Evolutionary conservation across 1,140 invertebrate genomes (phyloP).

Genomic region (Zaprionus capensis): DNA sequence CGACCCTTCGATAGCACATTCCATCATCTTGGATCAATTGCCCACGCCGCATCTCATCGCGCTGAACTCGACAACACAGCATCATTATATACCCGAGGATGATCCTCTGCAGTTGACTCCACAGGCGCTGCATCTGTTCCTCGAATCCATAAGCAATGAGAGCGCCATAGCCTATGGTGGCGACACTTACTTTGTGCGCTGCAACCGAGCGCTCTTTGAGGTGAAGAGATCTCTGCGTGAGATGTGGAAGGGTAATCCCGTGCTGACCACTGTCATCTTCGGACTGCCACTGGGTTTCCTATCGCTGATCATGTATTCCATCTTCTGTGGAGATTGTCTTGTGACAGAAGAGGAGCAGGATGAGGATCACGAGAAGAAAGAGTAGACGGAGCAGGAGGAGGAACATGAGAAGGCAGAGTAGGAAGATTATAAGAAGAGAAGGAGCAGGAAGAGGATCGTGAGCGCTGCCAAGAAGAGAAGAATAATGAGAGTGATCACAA

Average conservation of each 20-base stretch:
- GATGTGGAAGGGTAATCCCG: conserved; percentile 96
- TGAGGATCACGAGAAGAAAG: conserved; percentile 85
- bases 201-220: conserved; percentile 92
- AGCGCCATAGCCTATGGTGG: conserved; percentile 92
- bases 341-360: conserved; percentile 94
- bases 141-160: conserved; percentile 90
- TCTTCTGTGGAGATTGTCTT: conserved; percentile 96
- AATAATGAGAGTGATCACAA: too few relatives aligned
- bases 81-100: conserved; percentile 95
- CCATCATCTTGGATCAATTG: conserved; percentile 93
- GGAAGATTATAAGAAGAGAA: conserved; percentile 29
- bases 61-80: conserved; percentile 94
- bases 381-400: conserved; percentile 58
- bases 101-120: conserved; percentile 91
- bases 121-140: conserved; percentile 91
- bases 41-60: conserved; percentile 94
- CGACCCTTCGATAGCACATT: conserved; percentile 93
- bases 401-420: too few relatives aligned
- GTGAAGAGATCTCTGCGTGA: conserved; percentile 88
- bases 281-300: conserved; percentile 95
- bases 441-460: too few relatives aligned
- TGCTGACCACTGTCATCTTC: conserved; percentile 94
- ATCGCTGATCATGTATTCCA: conserved; percentile 96
- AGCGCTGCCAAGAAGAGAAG: too few relatives aligned
- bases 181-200: conserved; percentile 88